Conservation (phyloP, 53 echinoderm and acorn worm genomes). For the Paracentrotus lividus region DNA sequence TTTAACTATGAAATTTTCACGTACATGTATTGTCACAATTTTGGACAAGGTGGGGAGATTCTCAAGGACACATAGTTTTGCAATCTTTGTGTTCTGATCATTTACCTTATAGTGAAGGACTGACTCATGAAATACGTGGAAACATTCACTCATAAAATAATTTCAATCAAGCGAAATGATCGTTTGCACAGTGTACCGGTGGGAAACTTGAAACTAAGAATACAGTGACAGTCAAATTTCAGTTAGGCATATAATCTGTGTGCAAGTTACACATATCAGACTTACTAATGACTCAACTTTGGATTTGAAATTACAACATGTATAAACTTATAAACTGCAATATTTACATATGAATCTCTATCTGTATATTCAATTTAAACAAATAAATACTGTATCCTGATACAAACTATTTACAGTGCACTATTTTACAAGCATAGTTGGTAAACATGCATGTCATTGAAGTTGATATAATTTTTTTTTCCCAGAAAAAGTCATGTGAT, state of each 20-base stretch:
- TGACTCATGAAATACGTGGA: no score
- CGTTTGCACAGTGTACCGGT: not conserved
- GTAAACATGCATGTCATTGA: not conserved
- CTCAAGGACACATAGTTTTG: no score
- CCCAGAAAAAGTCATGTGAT: not conserved
- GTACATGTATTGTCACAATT: no score
- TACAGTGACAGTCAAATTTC: not conserved
- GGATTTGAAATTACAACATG: not conserved
- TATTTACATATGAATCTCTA: slow-evolving; percentile 9
- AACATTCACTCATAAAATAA: no score
- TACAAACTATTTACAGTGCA: slow-evolving; percentile 39
- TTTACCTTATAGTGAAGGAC: no score
- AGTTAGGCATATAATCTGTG: not conserved
- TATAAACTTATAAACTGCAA: slow-evolving; percentile 13
- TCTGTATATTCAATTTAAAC: not conserved
- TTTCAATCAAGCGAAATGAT: not conserved
- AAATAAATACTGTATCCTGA: slow-evolving; percentile 33
- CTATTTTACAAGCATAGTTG: not conserved
- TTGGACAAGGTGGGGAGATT: no score
- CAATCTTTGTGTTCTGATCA: no score
- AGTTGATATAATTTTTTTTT: not conserved
- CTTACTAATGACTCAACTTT: not conserved
- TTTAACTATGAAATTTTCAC: no score
- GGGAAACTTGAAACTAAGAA: not conserved
- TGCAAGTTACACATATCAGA: not conserved